A percentile compares a stretch with the other conserved stretches of the same genome.
Conservation (phyloP, 35 echinoderm and acorn worm species). For the Antedon bifida region DNA sequence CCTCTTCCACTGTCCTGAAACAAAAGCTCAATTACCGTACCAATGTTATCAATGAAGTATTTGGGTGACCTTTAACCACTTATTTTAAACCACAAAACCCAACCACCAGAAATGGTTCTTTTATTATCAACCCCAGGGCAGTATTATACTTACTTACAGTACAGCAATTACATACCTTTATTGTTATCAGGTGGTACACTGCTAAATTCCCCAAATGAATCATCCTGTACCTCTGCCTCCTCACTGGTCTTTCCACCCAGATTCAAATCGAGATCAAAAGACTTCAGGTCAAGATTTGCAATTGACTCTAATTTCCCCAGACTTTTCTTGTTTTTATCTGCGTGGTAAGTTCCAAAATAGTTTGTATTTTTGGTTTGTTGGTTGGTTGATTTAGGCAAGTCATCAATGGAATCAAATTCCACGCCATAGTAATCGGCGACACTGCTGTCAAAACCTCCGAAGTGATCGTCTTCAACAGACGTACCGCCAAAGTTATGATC, state of each 20-base stretch:
- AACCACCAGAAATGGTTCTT: no score
- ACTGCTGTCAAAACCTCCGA: slow-evolving; percentile 14
- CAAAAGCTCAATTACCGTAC: no score
- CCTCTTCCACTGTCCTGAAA: no score
- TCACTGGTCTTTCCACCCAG: slow-evolving; percentile 3
- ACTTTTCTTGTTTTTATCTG: slow-evolving; percentile 4
- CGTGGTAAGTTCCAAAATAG: neutral
- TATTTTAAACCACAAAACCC: no score
- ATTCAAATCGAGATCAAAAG: slow-evolving; percentile 30
- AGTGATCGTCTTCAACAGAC: slow-evolving; percentile 3
- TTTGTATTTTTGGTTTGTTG: neutral
- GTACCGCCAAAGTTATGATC: neutral
- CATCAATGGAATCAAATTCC: slow-evolving; percentile 27
- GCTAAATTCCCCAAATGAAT: slow-evolving; percentile 34
- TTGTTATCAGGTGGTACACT: slow-evolving; percentile 11
- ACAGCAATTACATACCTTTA: no score
- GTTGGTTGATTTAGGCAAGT: neutral
- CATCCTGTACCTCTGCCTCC: slow-evolving; percentile 9
- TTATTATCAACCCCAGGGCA: no score
- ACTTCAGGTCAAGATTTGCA: slow-evolving; percentile 25
- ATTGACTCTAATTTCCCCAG: slow-evolving; percentile 28
- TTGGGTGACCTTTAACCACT: no score
- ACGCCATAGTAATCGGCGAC: slow-evolving; percentile 24
- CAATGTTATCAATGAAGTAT: no score
- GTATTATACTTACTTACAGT: no score